These are phyloP conservation scores for Oscheius sp. DNA, from an alignment of 2,888 invertebrate species.

Conservation along the genomic window DNA sequence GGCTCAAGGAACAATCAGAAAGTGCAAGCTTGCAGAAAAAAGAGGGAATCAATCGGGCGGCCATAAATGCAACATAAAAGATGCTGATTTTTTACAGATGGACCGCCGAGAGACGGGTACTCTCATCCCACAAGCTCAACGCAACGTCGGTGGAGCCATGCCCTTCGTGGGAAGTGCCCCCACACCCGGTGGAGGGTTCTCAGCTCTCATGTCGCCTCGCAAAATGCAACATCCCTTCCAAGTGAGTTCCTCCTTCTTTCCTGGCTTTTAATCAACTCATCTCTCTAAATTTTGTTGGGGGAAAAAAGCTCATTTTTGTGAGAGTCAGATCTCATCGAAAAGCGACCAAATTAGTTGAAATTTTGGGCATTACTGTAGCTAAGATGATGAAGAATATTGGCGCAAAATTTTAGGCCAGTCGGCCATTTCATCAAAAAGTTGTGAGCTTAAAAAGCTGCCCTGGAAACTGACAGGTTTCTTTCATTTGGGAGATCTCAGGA, in stretches of 20 bases:
- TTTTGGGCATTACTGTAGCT: no score
- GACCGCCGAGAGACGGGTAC: conserved; percentile 32
- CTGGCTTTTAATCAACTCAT: no score
- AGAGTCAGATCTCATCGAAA: no score
- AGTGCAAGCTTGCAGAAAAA: not conserved
- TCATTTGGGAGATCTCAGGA: no score
- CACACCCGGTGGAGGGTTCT: conserved; percentile 5
- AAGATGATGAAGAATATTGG: no score
- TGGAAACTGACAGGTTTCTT: no score
- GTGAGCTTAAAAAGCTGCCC: no score
- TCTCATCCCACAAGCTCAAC: conserved; percentile 28
- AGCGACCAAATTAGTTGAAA: no score
- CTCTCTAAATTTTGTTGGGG: no score
- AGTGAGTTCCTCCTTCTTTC: not conserved
- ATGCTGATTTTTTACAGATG: conserved; percentile 25
- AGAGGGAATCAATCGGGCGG: not conserved
- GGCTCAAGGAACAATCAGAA: not conserved
- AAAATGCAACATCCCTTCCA: conserved; percentile 33
- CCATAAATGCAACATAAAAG: not conserved
- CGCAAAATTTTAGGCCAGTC: no score
- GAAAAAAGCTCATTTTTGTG: not conserved
- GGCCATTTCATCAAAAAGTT: no score
- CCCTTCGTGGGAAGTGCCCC: conserved; percentile 29
- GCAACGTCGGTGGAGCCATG: conserved; percentile 13
- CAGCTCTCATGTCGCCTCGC: conserved; percentile 14